Base-by-base conservation (phyloP, 2,888 invertebrate genomes). In the Ligdia adustata region DNA sequence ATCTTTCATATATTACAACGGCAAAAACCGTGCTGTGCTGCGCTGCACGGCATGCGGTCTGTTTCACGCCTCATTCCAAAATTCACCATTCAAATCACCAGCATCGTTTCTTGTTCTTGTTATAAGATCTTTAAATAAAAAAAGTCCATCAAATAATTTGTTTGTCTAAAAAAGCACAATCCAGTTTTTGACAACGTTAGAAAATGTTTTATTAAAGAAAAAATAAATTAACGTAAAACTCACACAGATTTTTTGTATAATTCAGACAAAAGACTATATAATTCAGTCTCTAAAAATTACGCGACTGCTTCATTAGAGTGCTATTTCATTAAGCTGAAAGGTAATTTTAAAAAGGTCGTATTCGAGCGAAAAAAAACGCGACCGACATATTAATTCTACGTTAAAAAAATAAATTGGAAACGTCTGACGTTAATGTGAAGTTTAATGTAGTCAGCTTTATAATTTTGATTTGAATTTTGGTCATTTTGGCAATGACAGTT, bases 301-400 rank as follows among this genome's bases (percentile, higher is more conserved):
- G 9, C 4, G 31, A 9, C 20, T 7, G n/a, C 28, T 40, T 40
- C 31, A 40, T 40, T 40, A 40, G 9, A 5, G 11, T 22, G 13
- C 38, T 28, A 40, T 40, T 40, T 40, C 40, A 40, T 40, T 40
- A 31, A 22, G 4, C 22, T 27, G 12, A 27, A 37, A 37, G 37
- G 29, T 28, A 29, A 29, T 40, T 31, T 14, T 6, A 28, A 13
- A 18, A 37, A 31, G 31, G 40, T 29, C 15, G 31, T n/a, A 12
- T 29, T 31, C 14, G 40, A 7, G 9, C 14, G 6, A 5, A 22
- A 22, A 37, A 37, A 26, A 37, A 26, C 6, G 16, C 4, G 22
- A 14, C 26, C 5, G 11, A 9, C 9, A 15, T 37, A 37, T 37
- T 27, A 16, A 18, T 37, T 37, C 3, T 12, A 16, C 5, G 11